These are phyloP conservation scores for Mastomys natalensis DNA, from an alignment of 2,113 vertebrate genomes.

Conservation along the genomic window DNA sequence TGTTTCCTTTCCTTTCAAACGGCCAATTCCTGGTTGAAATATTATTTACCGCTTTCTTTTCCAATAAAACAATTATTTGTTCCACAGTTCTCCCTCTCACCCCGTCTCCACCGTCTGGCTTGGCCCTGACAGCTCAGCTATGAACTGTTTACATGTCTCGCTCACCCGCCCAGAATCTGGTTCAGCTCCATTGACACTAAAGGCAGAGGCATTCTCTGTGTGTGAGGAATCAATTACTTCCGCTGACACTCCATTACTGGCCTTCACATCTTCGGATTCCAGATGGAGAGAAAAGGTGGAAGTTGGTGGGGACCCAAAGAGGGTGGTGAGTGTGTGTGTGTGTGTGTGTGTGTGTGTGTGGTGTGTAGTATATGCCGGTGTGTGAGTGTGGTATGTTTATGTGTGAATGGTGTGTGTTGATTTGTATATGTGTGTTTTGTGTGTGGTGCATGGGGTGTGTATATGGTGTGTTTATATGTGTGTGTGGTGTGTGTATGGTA, in stretches of 20 bases:
- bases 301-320: constrained; percentile 57
- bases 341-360: not conserved
- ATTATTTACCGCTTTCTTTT: constrained; percentile 79
- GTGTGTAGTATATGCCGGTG: not conserved
- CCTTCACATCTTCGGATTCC: constrained; percentile 83
- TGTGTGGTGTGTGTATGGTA: not conserved
- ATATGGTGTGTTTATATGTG: not conserved
- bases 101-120: constrained; percentile 52
- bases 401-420: not conserved
- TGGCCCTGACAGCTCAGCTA: constrained; percentile 86
- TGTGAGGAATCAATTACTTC: constrained; percentile 90
- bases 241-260: constrained; percentile 87
- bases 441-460: not conserved
- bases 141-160: constrained; percentile 86
- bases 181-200: constrained; percentile 87
- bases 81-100: constrained; percentile 50
- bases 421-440: not conserved
- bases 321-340: constrained; percentile 14
- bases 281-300: constrained; percentile 81
- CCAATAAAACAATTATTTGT: constrained; percentile 82
- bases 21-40: constrained; percentile 70
- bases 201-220: constrained; percentile 85
- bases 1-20: constrained; percentile 3
- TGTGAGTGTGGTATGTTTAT: not conserved
- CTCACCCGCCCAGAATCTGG: constrained; percentile 84